A percentile compares a stretch with the other conserved stretches of the same genome.
Evolutionary conservation across 2,113 vertebrate species (phyloP).

Genomic region (Tetrax tetrax): DNA sequence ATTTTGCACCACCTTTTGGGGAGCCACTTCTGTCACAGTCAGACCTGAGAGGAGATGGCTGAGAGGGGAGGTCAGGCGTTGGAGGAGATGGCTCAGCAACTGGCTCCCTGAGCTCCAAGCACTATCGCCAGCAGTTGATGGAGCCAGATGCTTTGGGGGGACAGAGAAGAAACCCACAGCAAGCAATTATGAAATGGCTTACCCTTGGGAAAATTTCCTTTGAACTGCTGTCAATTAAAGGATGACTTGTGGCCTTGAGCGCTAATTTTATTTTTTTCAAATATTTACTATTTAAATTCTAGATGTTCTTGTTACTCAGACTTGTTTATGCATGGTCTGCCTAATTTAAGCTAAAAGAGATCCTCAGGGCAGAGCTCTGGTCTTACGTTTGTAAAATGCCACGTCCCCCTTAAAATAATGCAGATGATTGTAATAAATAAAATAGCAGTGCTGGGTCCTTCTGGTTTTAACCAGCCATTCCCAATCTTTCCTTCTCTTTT

Average conservation of each 20-base stretch:
- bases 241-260: not conserved
- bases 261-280: not conserved
- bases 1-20: not conserved
- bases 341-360: slow-evolving; percentile 26
- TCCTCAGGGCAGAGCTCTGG: slow-evolving; percentile 40
- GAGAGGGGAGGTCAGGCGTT: not conserved
- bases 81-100: not conserved
- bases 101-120: rapidly evolving
- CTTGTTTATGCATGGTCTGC: slow-evolving; percentile 14
- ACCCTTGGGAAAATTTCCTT: slow-evolving; percentile 21
- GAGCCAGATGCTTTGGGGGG: not conserved
- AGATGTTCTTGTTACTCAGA: not conserved
- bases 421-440: not conserved
- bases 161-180: not conserved
- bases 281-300: slow-evolving; percentile 50
- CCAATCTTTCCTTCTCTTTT: not conserved
- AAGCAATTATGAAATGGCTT: not conserved
- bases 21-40: rapidly evolving
- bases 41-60: not conserved
- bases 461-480: not conserved
- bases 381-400: slow-evolving; percentile 7
- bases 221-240: slow-evolving; percentile 54
- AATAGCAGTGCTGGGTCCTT: not conserved
- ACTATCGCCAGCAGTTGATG: not conserved
- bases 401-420: not conserved